These are phyloP conservation scores for Sinocyclocheilus rhinocerous DNA, from an alignment of 2,113 vertebrate genomes.

Conservation along the genomic window DNA sequence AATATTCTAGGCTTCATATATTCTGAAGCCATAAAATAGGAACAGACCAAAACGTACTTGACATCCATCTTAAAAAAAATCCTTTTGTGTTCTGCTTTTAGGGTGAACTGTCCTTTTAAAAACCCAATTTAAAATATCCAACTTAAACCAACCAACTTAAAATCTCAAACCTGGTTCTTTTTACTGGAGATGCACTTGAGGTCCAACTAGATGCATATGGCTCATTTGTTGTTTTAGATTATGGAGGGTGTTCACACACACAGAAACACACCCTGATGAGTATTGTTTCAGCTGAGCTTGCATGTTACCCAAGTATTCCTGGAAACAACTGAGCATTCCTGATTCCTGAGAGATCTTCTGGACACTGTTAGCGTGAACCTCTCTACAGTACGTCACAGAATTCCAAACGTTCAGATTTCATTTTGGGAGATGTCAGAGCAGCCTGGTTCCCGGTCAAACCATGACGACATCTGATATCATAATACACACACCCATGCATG, in stretches of 20 bases:
- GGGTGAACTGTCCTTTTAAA: not conserved
- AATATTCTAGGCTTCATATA: not conserved
- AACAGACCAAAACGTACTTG: not conserved
- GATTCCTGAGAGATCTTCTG: not conserved
- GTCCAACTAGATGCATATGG: not conserved
- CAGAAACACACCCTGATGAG: not conserved
- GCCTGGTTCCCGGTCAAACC: conserved; percentile 7
- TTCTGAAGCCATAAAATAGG: not conserved
- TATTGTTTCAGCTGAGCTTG: conserved; percentile 52
- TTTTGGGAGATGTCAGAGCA: conserved; percentile 11
- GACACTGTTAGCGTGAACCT: conserved; percentile 34
- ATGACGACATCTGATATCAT: conserved; percentile 34
- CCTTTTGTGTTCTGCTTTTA: not conserved
- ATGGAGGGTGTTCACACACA: not conserved
- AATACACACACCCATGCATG: conserved; percentile 16
- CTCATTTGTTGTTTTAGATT: not conserved
- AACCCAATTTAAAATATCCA: no score
- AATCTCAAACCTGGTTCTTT: not conserved
- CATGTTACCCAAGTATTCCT: conserved; percentile 27
- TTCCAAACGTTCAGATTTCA: conserved; percentile 27
- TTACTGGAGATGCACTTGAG: not conserved
- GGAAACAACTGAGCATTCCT: conserved; percentile 27
- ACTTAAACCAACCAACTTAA: not conserved
- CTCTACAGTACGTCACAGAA: conserved; percentile 5
- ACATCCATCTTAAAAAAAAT: not conserved